These are phyloP conservation scores for Halcyon badia DNA, from an alignment of 2,797 vertebrate species.

Conservation along the genomic window DNA sequence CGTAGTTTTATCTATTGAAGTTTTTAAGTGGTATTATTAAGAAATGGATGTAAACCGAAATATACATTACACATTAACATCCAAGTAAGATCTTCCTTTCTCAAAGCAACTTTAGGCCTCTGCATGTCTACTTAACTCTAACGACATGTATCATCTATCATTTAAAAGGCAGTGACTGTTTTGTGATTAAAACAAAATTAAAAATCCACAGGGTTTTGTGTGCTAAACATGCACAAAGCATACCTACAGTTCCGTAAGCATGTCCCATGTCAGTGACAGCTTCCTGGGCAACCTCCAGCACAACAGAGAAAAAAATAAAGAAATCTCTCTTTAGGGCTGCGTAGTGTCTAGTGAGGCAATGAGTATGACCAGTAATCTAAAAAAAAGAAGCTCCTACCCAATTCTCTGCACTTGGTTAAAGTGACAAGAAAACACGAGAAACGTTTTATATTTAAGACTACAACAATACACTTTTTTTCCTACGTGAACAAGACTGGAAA, in stretches of 20 bases:
- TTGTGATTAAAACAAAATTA: not conserved
- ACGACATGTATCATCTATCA: not conserved
- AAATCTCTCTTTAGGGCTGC: not conserved
- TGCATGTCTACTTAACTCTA: not conserved
- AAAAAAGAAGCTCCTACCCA: not conserved
- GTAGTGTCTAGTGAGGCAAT: not conserved
- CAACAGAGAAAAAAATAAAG: not conserved
- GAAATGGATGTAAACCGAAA: not conserved
- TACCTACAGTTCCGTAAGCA: not conserved
- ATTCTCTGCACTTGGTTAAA: not conserved
- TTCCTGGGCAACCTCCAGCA: not conserved
- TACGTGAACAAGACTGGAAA: not conserved
- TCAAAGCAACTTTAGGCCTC: not conserved
- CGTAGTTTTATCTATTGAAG: fast-evolving
- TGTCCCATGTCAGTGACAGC: not conserved
- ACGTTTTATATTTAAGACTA: not conserved
- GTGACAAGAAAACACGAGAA: not conserved
- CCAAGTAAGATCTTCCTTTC: not conserved
- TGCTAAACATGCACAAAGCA: not conserved
- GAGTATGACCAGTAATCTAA: not conserved
- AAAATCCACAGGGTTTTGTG: not conserved
- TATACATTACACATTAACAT: not conserved
- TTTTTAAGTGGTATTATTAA: not conserved
- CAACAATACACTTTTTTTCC: not conserved
- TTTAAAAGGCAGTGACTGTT: not conserved